Evolutionary conservation across 1,140 invertebrate genomes (phyloP).

Genomic region (Drosophila fuyamai): DNA sequence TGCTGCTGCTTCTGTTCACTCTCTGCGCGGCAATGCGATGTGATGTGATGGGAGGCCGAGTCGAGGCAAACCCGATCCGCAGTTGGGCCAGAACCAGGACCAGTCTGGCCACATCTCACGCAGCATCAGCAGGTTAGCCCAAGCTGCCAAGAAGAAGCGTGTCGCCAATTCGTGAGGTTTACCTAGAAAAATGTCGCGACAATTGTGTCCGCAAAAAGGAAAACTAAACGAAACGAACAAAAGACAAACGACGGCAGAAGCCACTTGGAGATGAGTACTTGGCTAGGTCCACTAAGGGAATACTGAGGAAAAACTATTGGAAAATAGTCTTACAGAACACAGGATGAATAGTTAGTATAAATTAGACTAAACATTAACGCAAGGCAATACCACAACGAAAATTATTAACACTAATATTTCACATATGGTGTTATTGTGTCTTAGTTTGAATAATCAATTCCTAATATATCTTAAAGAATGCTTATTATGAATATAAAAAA

Average conservation of each 20-base stretch:
- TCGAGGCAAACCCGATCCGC: slow-evolving; percentile 10
- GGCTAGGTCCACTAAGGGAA: background rate
- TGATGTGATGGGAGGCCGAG: slow-evolving; percentile 20
- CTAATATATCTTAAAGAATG: too few relatives aligned
- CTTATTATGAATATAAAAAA: too few relatives aligned
- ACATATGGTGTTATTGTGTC: too few relatives aligned
- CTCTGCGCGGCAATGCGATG: slow-evolving; percentile 11
- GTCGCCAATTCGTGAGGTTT: slow-evolving; percentile 85
- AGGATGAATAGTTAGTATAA: too few relatives aligned
- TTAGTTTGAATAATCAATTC: too few relatives aligned
- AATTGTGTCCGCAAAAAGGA: slow-evolving; percentile 61
- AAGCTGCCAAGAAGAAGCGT: slow-evolving; percentile 81
- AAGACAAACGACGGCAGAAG: slow-evolving; percentile 28
- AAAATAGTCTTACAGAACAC: too few relatives aligned
- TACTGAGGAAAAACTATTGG: too few relatives aligned
- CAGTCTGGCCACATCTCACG: slow-evolving; percentile 63
- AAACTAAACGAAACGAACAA: slow-evolving; percentile 45
- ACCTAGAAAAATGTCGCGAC: slow-evolving; percentile 84
- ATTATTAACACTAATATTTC: too few relatives aligned
- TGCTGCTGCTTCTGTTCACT: slow-evolving; percentile 23
- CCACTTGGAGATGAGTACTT: slow-evolving; percentile 14
- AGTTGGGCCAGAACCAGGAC: slow-evolving; percentile 16
- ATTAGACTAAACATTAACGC: too few relatives aligned
- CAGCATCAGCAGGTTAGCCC: slow-evolving; percentile 54
- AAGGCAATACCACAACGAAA: too few relatives aligned